phyloP scores from a whole-genome alignment of 2,113 vertebrate species.

The Tursiops truncatus region DNA sequence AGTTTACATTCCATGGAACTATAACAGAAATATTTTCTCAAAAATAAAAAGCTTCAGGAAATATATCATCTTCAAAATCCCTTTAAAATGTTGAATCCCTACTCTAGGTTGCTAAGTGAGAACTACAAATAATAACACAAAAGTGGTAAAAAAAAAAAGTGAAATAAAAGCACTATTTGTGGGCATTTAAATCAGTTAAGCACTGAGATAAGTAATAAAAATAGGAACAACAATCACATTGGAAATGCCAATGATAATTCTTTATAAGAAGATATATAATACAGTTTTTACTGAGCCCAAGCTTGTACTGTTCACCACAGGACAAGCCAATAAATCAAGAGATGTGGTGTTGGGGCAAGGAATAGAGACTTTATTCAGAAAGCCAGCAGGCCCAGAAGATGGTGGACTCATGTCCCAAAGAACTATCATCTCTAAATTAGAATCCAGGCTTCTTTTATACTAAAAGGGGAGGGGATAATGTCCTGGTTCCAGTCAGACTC shows the following conservation, averaged over 20 bases:
- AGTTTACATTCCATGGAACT: not conserved
- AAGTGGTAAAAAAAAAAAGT: not conserved
- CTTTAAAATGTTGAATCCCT: not conserved
- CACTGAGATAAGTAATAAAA: not conserved
- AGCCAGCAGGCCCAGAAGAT: not conserved
- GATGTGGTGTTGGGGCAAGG: not conserved
- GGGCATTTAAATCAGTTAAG: not conserved
- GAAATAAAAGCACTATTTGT: not conserved
- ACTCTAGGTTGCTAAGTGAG: not conserved
- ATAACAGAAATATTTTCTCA: not conserved
- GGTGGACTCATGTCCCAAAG: not conserved
- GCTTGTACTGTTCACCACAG: not conserved
- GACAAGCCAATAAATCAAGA: no score
- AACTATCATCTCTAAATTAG: no score
- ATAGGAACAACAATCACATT: not conserved
- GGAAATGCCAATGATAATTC: not conserved
- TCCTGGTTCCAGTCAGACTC: not conserved
- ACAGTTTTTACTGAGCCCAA: not conserved
- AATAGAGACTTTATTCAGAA: not conserved
- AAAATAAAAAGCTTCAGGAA: not conserved
- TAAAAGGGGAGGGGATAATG: not conserved
- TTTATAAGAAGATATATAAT: not conserved
- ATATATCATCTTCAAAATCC: not conserved
- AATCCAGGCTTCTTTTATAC: not conserved
- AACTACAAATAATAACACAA: not conserved